Evolutionary conservation across 2,888 invertebrate species (phyloP).

Genomic region (Arctia plantaginis): DNA sequence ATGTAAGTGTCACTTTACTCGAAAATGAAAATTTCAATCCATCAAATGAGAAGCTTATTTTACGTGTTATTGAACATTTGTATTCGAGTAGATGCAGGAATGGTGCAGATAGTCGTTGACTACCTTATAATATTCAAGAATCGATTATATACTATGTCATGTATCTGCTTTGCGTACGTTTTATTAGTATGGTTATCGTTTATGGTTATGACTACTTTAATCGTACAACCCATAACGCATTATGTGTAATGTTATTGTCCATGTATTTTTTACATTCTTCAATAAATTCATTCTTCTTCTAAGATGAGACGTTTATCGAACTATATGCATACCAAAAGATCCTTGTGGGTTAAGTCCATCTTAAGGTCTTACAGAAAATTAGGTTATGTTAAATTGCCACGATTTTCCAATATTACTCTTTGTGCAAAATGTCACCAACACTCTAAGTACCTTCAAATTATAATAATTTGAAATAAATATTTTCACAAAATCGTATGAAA

Average conservation of each 20-base stretch:
- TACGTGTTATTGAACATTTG: slow-evolving; percentile 8
- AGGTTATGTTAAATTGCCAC: not conserved
- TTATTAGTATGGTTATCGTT: not conserved
- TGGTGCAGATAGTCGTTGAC: not conserved
- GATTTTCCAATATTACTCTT: not conserved
- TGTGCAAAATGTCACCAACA: not conserved
- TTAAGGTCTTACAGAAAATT: not conserved
- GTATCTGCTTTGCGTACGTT: not conserved
- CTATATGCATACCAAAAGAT: not conserved
- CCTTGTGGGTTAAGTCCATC: not conserved
- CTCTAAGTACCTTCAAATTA: not conserved
- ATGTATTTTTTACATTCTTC: not conserved
- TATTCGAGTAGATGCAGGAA: not conserved
- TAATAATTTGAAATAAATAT: not conserved
- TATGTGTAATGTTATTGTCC: not conserved
- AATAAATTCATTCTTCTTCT: not conserved
- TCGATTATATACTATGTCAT: not conserved
- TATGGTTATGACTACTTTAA: not conserved
- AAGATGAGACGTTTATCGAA: not conserved
- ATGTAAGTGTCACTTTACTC: slow-evolving; percentile 38
- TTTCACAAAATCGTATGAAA: not conserved
- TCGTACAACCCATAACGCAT: not conserved
- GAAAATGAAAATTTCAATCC: slow-evolving; percentile 34
- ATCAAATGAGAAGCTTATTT: slow-evolving; percentile 37
- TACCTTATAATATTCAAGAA: not conserved